Evolutionary conservation across 2,797 vertebrate genomes (phyloP), one percentile per base, ranked within the genome.

Genomic region (Alosa sapidissima): DNA sequence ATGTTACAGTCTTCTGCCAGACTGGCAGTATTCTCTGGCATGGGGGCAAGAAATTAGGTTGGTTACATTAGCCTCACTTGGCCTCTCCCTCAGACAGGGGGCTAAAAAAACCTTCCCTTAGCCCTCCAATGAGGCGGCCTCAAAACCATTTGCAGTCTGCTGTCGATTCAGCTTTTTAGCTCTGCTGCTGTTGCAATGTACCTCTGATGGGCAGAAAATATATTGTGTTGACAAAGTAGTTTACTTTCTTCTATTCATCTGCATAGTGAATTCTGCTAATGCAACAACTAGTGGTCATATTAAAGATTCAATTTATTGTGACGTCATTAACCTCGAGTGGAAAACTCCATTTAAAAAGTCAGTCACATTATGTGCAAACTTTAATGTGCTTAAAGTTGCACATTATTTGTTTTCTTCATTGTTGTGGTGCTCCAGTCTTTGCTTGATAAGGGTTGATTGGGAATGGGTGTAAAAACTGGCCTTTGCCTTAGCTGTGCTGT

Each of bases 91-190:
- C 60, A 68, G 47, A 72, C 51, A 24, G 9, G 14, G 5, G 7
- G 36, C 41, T 78, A 78, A 78, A 78, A 78, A 78, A 78, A 78
- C 41, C 72, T 47, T 19, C 16, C 5, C 41, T 36, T n/a, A 55
- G 7, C 72, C 41, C 36, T 47, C 72, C 72, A 78, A 78, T 78
- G 72, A 47, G 72, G 19, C 41, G 14, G 5, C 72, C 36, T 78
- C 28, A 41, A 78, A 78, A 19, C 36, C 72, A 45, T 72, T 68
- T 45, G 24, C 82, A 83, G n/a, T 83, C 55, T 83, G 82, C 60
- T 83, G 72, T 78, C 16, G 83, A 91, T 93, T 89, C 14, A 82
- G 54, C 72, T 47, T 21, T 78, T 78, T 36, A 41, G 36, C 72
- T 45, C 36, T 78, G 72, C 72, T 78, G 14, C 72, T 45, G 36